Percentiles rank a stretch among this genome's conserved stretches.
Conservation (phyloP, 2,797 vertebrate species). For the Taeniopygia guttata region DNA sequence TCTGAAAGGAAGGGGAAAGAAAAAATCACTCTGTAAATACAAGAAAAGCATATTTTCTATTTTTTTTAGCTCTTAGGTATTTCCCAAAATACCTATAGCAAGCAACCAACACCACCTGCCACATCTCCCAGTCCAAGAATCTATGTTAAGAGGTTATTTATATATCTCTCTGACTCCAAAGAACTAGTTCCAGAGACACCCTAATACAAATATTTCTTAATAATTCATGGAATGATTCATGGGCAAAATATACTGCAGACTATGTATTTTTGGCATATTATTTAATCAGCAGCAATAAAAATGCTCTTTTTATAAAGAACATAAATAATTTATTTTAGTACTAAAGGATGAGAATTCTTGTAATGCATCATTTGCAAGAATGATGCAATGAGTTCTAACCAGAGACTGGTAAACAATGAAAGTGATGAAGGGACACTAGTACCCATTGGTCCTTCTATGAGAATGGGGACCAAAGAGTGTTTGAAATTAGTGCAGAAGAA, state of each 20-base stretch:
- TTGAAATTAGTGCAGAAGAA: neutral
- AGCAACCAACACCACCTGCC: neutral
- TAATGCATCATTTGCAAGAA: neutral
- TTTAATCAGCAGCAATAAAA: neutral
- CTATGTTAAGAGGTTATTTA: neutral
- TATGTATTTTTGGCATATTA: neutral
- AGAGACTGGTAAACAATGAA: neutral
- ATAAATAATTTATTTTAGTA: neutral
- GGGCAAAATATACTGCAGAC: neutral
- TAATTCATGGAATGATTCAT: slow-evolving; percentile 7
- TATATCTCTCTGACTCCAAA: neutral
- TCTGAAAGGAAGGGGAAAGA: neutral
- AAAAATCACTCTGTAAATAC: neutral
- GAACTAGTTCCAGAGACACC: neutral
- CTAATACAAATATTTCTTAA: neutral
- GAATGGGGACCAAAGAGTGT: neutral
- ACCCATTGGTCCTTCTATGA: neutral
- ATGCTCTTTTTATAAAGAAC: neutral
- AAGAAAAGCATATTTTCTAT: neutral
- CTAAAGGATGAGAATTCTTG: neutral
- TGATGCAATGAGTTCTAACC: neutral
- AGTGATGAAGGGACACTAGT: neutral
- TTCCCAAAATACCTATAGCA: neutral
- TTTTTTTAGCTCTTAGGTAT: neutral
- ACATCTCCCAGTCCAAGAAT: neutral